Percentiles rank a stretch among this genome's conserved stretches.
phyloP scores from a whole-genome alignment of 2,888 invertebrate genomes.

The Napeogenes inachia region DNA sequence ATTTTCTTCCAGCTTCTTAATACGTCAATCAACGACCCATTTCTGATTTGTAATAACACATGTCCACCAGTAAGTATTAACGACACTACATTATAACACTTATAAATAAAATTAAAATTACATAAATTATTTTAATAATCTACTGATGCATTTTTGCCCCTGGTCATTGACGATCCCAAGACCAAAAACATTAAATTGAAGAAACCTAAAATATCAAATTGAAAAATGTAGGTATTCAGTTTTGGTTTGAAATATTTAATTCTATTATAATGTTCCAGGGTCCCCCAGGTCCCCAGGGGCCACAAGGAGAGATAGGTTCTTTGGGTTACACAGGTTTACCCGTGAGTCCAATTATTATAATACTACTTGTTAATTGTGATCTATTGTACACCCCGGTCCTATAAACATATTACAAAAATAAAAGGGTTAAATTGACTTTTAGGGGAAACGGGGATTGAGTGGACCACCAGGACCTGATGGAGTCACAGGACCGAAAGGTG shows the following conservation, averaged over 20 bases:
- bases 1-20: conserved; percentile 9
- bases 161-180: no score
- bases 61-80: conserved; percentile 54
- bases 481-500: conserved; percentile 48
- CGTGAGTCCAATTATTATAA: conserved; percentile 39
- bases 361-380: neutral
- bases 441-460: conserved; percentile 55
- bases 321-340: conserved; percentile 70
- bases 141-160: no score
- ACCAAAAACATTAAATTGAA: no score
- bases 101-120: neutral
- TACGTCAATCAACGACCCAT: conserved; percentile 29
- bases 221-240: neutral
- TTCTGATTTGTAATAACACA: conserved; percentile 46
- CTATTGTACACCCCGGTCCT: neutral
- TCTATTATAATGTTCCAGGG: conserved; percentile 49
- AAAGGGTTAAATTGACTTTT: conserved; percentile 13
- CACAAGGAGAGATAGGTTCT: conserved; percentile 63
- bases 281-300: conserved; percentile 66
- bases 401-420: conserved; percentile 1
- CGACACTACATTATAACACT: neutral
- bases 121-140: no score
- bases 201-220: no score
- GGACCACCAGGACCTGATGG: conserved; percentile 47
- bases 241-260: neutral